These are phyloP conservation scores for Ophiothrix spiculata DNA, from an alignment of 35 echinoderm and acorn worm species.

Conservation along the genomic window DNA sequence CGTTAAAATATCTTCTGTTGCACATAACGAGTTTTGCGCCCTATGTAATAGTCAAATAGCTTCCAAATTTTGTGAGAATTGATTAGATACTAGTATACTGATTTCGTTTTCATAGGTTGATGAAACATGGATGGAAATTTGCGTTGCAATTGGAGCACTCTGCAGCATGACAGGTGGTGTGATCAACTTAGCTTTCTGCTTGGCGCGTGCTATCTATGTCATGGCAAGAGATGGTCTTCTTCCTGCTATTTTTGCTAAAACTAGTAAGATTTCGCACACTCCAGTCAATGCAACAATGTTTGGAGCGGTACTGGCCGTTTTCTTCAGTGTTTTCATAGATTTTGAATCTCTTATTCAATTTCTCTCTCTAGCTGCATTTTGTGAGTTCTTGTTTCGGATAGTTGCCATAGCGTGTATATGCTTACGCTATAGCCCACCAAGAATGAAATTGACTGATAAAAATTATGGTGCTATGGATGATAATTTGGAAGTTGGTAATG, in stretches of 20 bases:
- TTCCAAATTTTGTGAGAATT: no score
- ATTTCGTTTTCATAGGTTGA: no score
- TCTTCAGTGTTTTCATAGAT: constrained; percentile 12
- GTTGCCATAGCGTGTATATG: neutral
- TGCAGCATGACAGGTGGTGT: constrained; percentile 42
- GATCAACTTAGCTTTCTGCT: neutral
- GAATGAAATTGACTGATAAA: neutral
- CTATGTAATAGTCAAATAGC: constrained; percentile 21
- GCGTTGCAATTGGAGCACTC: constrained; percentile 33
- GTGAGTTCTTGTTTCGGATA: neutral
- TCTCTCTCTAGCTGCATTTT: neutral
- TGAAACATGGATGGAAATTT: neutral
- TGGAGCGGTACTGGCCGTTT: neutral
- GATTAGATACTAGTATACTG: neutral
- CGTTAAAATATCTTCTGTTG: no score
- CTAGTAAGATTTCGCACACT: neutral
- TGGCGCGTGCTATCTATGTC: constrained; percentile 30
- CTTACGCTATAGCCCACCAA: neutral
- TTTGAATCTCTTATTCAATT: neutral
- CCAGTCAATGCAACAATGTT: constrained; percentile 8
- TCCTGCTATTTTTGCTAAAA: neutral
- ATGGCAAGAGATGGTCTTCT: constrained; percentile 52
- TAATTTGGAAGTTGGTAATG: no score
- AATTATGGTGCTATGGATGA: no score
- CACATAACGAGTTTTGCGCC: constrained; percentile 2